These are phyloP conservation scores for Poeciliopsis infans DNA, from an alignment of 2,797 vertebrate species.

Conservation along the genomic window DNA sequence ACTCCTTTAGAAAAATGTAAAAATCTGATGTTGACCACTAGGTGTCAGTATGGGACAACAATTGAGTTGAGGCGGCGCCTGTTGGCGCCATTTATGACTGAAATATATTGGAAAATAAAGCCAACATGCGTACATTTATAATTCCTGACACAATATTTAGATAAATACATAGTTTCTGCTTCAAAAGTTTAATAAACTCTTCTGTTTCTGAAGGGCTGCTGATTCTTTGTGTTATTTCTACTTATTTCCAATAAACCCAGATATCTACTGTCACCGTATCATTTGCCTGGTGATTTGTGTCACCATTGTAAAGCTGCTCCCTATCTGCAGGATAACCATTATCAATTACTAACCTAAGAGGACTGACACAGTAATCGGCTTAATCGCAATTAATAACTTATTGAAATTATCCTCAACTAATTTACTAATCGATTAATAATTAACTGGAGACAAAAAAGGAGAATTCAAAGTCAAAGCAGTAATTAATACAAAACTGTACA, in stretches of 20 bases:
- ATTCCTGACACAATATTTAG: background rate
- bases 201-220: background rate
- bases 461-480: no score
- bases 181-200: background rate
- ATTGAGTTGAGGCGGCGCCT: background rate
- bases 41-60: conserved; percentile 61
- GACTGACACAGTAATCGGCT: no score
- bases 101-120: conserved; percentile 25
- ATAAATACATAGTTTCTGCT: background rate
- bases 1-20: background rate
- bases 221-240: background rate
- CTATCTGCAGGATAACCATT: conserved; percentile 57
- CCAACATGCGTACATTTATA: conserved; percentile 17
- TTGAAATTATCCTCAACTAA: no score
- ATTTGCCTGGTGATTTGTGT: conserved; percentile 49
- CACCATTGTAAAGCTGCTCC: conserved; percentile 68
- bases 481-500: no score
- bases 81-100: conserved; percentile 16
- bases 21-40: conserved; percentile 46
- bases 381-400: no score
- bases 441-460: no score
- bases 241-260: conserved; percentile 4
- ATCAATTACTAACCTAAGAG: conserved; percentile 36
- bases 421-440: no score
- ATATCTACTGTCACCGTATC: background rate